Percentiles rank a stretch among this genome's conserved stretches.
phyloP scores from a whole-genome alignment of 2,888 invertebrate species.

The Quadroppia sp. region DNA sequence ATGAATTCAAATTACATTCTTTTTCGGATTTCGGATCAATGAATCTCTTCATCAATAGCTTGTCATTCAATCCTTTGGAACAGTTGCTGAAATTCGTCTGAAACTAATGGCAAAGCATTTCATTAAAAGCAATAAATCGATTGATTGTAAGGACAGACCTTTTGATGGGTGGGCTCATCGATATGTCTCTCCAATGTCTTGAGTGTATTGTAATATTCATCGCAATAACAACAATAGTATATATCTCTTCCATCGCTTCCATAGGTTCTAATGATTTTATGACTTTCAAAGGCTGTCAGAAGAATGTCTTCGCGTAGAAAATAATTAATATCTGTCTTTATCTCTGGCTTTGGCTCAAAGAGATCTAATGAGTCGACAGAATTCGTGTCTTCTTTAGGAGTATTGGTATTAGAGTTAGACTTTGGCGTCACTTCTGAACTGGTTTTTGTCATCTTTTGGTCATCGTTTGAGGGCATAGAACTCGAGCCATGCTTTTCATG shows the following conservation, averaged over 20 bases:
- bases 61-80: not conserved
- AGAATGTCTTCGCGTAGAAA: not conserved
- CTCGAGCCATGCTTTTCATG: not conserved
- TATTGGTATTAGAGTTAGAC: not conserved
- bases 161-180: not conserved
- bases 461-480: not conserved
- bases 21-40: not conserved
- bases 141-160: not conserved
- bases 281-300: not conserved
- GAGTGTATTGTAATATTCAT: not conserved
- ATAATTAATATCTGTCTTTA: not conserved
- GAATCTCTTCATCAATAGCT: not conserved
- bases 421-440: not conserved
- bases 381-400: not conserved
- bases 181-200: not conserved
- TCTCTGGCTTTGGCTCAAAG: not conserved
- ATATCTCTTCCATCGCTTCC: constrained; percentile 22
- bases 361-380: not conserved
- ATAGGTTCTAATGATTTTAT: not conserved
- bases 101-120: not conserved
- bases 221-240: constrained; percentile 23
- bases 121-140: not conserved
- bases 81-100: not conserved
- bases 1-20: not conserved
- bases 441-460: not conserved